Percentiles rank a stretch among this genome's conserved stretches.
phyloP scores from a whole-genome alignment of 2,888 invertebrate genomes.

The Mimumesa dahlbomi region DNA sequence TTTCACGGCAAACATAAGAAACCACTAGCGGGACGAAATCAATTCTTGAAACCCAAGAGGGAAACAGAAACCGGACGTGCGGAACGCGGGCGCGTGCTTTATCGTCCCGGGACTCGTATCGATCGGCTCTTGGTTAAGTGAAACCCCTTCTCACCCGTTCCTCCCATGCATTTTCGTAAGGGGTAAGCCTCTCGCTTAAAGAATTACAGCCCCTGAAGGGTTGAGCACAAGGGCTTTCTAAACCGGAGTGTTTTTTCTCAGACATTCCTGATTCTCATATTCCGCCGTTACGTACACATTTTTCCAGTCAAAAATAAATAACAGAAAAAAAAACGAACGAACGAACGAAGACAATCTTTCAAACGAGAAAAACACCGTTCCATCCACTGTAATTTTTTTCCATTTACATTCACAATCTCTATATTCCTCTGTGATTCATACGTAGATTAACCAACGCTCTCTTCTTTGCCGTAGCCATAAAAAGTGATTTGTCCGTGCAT shows the following conservation, averaged over 20 bases:
- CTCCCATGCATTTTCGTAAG: slow-evolving; percentile 52
- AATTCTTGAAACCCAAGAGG: slow-evolving; percentile 56
- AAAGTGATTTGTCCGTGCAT: too few species aligned
- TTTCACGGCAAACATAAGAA: slow-evolving; percentile 16
- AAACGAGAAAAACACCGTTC: too few species aligned
- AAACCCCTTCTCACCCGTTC: slow-evolving; percentile 39
- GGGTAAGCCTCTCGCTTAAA: slow-evolving; percentile 56
- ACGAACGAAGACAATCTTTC: too few species aligned
- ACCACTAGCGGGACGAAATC: slow-evolving; percentile 44
- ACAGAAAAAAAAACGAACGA: too few species aligned
- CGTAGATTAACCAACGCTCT: too few species aligned
- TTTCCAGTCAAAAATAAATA: too few species aligned
- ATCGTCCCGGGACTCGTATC: slow-evolving; percentile 54
- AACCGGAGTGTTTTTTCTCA: slow-evolving; percentile 36
- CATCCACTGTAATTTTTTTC: too few species aligned
- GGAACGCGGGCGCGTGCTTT: slow-evolving; percentile 52
- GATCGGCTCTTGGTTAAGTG: slow-evolving; percentile 52
- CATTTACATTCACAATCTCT: too few species aligned
- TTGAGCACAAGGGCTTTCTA: slow-evolving; percentile 32
- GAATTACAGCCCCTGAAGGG: slow-evolving; percentile 54
- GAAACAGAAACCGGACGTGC: slow-evolving; percentile 58
- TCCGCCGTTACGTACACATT: slow-evolving; percentile 24
- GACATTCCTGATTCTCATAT: slow-evolving; percentile 27
- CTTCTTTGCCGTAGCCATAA: too few species aligned
- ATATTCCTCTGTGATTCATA: too few species aligned